Conservation (phyloP, 2,113 vertebrate species). For the Clarias macrocephalus region DNA sequence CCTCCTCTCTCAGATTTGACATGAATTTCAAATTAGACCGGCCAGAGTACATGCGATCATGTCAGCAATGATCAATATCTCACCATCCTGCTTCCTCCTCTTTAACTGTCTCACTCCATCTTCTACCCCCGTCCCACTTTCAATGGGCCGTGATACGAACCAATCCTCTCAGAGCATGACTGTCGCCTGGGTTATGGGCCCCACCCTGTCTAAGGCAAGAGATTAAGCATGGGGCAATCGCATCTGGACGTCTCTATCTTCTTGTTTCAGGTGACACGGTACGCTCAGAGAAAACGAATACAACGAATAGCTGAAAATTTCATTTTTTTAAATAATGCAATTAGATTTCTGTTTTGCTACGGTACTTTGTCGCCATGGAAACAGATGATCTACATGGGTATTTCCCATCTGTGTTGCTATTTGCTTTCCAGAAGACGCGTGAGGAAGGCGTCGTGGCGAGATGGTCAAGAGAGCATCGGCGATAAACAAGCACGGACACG, state of each 20-base stretch:
- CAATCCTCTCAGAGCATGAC: constrained; percentile 36
- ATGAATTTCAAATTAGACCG: constrained; percentile 27
- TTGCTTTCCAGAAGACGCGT: constrained; percentile 57
- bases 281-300: not conserved
- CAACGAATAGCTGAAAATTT: not conserved
- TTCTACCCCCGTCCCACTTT: constrained; percentile 31
- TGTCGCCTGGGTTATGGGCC: constrained; percentile 50
- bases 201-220: constrained; percentile 45
- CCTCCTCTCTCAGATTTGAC: constrained; percentile 1
- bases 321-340: not conserved
- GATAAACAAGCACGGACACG: constrained; percentile 28
- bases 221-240: not conserved
- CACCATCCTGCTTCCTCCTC: not conserved
- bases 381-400: constrained; percentile 58
- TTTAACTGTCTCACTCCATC: constrained; percentile 30
- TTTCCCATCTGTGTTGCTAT: constrained; percentile 68
- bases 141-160: constrained; percentile 28
- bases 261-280: not conserved
- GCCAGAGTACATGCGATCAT: constrained; percentile 17
- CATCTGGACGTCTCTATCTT: not conserved
- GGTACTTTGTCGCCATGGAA: constrained; percentile 57
- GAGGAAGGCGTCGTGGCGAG: not conserved
- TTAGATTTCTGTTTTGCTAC: constrained; percentile 39
- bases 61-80: constrained; percentile 39
- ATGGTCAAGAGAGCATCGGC: constrained; percentile 32